Base-by-base conservation (phyloP, 23 tunicate species). In the Styela clava region DNA sequence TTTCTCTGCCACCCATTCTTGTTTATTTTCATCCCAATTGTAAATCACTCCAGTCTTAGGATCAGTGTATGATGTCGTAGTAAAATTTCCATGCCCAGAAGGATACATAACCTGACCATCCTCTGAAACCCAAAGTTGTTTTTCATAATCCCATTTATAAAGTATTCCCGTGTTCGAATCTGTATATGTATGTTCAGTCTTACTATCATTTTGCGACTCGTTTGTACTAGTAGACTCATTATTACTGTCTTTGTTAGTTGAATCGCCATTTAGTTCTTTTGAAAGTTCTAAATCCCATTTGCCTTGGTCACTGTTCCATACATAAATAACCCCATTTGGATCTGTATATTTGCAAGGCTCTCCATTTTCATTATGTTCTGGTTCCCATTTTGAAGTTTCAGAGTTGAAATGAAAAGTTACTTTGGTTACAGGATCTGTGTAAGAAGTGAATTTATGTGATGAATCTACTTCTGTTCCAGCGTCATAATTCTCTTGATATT, bases 401-500 rank as follows among this genome's bases (percentile, higher is more conserved):
- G 65, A 20, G 1, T 44, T 44, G 68, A 64, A 76, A 19, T 16
- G 16, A 52, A 44, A 76, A 26, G 81, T 76, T 21, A 44, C 31
- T 76, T 76, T 76, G 2, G 81, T 76, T 0, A 76, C 31, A 44
- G 81, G 81, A 52, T 76, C 81, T 19, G 2, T 1, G 33, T 68
- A 52, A 0, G 78, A 26, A 9, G 79, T 69, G 18, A 35, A 61
- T 31, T 28, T 52, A 37, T 79, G 35, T 63, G 22, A 16, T 28
- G 52, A 20, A 33, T 31, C 56, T 23, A 31, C 20, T 16, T 67
- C 85, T n/a, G 32, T 72, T 16, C 31, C 31, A 20, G 71, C 26
- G 19, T 80, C 69, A 63, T 93, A 93, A 81, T 74, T 82, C 2
- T 88, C 83, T 82, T 87, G 94, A 65, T 65, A 93, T 63, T 88